Evolutionary conservation across 35 echinoderm and acorn worm genomes (phyloP).

Genomic region (Ophioderma brevispina): DNA sequence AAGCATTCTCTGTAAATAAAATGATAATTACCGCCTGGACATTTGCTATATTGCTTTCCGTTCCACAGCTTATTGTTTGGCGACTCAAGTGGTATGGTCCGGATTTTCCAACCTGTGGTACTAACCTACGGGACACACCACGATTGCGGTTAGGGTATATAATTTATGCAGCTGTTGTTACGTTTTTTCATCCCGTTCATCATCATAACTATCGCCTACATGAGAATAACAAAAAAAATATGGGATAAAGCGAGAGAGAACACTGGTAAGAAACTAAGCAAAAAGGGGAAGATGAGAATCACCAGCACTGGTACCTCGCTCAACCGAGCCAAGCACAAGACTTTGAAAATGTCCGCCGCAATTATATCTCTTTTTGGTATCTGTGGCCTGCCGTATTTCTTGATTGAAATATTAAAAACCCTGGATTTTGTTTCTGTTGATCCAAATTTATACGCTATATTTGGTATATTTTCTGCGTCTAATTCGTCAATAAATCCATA

Average conservation of each 20-base stretch:
- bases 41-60: slow-evolving; percentile 44
- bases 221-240: slow-evolving; percentile 90
- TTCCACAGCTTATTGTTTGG: slow-evolving; percentile 89
- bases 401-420: slow-evolving; percentile 54
- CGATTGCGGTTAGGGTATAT: slow-evolving; percentile 63
- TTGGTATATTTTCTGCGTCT: slow-evolving; percentile 89
- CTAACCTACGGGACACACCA: slow-evolving; percentile 30
- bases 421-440: slow-evolving; percentile 24
- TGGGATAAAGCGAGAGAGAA: slow-evolving; percentile 88
- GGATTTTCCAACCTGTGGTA: slow-evolving; percentile 56
- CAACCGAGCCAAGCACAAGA: slow-evolving; percentile 87
- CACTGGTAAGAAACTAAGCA: slow-evolving; percentile 18
- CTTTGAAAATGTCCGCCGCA: slow-evolving; percentile 79
- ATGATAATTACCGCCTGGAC: slow-evolving; percentile 73
- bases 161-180: slow-evolving; percentile 63
- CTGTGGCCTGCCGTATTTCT: slow-evolving; percentile 87
- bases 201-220: slow-evolving; percentile 81
- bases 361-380: slow-evolving; percentile 81
- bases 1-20: slow-evolving; percentile 56
- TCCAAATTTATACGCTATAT: slow-evolving; percentile 58
- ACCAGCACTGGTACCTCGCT: slow-evolving; percentile 85
- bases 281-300: slow-evolving; percentile 64
- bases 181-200: slow-evolving; percentile 88
- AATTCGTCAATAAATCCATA: slow-evolving; percentile 93
- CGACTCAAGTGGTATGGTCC: not conserved